Evolutionary conservation across 2,797 vertebrate species (phyloP).

Genomic region (Cryptoblepharus egeriae): DNA sequence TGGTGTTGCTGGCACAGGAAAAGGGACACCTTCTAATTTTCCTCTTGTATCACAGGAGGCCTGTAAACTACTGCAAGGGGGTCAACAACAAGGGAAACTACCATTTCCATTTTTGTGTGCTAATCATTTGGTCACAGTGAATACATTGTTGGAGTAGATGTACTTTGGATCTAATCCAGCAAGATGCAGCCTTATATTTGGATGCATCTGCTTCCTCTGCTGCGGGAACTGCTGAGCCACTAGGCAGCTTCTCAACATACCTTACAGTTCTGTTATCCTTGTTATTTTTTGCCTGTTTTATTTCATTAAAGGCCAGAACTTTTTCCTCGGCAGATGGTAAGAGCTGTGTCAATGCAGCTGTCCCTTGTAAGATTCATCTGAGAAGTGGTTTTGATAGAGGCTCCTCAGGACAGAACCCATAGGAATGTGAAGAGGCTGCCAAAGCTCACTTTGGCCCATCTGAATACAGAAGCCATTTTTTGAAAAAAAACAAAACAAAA

Average conservation of each 20-base stretch:
- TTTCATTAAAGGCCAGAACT: not conserved
- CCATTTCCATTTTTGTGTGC: no score
- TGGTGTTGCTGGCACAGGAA: no score
- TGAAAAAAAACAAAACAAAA: not conserved
- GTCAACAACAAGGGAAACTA: no score
- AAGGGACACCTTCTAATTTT: no score
- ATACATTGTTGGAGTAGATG: not conserved
- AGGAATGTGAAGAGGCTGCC: slow-evolving; percentile 62
- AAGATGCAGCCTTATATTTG: not conserved
- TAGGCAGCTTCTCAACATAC: not conserved
- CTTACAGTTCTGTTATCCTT: not conserved
- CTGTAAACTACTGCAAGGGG: no score
- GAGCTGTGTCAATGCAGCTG: slow-evolving; percentile 15
- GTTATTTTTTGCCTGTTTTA: not conserved
- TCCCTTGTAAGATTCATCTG: not conserved
- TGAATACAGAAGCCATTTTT: slow-evolving; percentile 32
- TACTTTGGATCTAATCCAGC: not conserved
- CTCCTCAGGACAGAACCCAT: slow-evolving; percentile 46
- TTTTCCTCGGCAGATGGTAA: not conserved
- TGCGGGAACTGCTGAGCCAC: accelerated
- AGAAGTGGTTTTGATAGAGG: slow-evolving; percentile 37
- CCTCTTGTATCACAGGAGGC: no score
- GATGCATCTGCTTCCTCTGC: not conserved
- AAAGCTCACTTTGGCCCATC: slow-evolving; percentile 61
- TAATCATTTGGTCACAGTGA: no score